phyloP scores from a whole-genome alignment of 1,140 invertebrate species.

The Ceratina japonica region DNA sequence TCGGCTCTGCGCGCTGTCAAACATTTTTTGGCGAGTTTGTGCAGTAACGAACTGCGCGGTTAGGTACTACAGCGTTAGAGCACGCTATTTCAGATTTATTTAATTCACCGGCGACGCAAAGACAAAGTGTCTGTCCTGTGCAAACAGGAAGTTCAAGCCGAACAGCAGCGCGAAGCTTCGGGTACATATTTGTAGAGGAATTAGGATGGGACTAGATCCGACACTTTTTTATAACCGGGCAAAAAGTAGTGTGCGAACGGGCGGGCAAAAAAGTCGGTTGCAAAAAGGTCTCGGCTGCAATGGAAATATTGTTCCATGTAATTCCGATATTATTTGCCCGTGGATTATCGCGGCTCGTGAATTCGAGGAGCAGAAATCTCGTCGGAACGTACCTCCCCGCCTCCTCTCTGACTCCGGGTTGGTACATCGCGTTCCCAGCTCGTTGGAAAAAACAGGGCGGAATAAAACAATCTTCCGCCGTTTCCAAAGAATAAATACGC shows the following conservation, averaged over 20 bases:
- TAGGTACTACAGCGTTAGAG: not conserved
- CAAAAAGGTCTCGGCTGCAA: too few relatives aligned
- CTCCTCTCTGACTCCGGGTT: too few relatives aligned
- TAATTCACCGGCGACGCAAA: slow-evolving; percentile 8
- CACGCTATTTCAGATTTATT: slow-evolving; percentile 22
- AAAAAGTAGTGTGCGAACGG: not conserved
- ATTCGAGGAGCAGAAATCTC: not conserved
- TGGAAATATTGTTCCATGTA: too few relatives aligned
- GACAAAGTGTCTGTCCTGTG: not conserved
- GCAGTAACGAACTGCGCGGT: not conserved
- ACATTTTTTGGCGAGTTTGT: not conserved
- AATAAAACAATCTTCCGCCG: not conserved
- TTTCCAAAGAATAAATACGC: slow-evolving; percentile 20
- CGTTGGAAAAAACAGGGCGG: not conserved
- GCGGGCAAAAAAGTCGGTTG: too few relatives aligned
- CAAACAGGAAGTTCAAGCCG: slow-evolving; percentile 7
- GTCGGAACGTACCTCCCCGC: not conserved
- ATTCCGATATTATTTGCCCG: not conserved
- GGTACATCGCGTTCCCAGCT: not conserved
- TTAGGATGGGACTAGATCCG: not conserved
- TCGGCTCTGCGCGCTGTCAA: too few relatives aligned
- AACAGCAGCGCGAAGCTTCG: not conserved
- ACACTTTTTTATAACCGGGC: not conserved
- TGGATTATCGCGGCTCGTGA: not conserved
- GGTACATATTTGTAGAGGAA: slow-evolving; percentile 16